Evolutionary conservation across 2,888 invertebrate genomes (phyloP), one percentile per base, ranked within the genome.

Genomic region (Agriopis leucophaearia): DNA sequence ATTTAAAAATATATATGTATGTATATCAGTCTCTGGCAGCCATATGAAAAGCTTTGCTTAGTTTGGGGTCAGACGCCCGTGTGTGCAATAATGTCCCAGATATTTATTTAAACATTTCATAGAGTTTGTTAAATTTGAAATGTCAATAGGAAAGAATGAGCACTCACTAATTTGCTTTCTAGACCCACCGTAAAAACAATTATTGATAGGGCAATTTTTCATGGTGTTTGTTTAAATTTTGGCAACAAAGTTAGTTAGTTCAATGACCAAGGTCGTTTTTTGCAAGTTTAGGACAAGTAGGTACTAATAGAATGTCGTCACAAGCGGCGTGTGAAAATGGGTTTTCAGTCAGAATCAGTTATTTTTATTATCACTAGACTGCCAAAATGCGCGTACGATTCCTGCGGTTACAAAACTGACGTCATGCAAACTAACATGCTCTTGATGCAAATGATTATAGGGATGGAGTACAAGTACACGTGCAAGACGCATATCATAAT

Each of bases 181-280:
- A 5, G 0, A 27, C 27, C 27, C n/a, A n/a, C n/a, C n/a, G n/a
- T 27, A 5, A 27, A 27, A 1, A 27, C 27, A 27, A 27, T 27
- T 42, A 13, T 13, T 42, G 38, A 38, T 38, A 16, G 35, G 13
- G 51, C 27, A 10, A 27, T 8, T 27, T 35, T 51, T n/a, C 18
- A 35, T 48, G 51, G 8, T 38, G 38, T 1, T n/a, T 38, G 35
- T 35, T 40, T 38, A 56, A 16, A 56, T 40, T 52, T 54, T 54
- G 56, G 27, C 56, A 56, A 8, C 40, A 55, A 27, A 1, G 44
- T n/a, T 4, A 48, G 55, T 13, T 0, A 48, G 48, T 48, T 58
- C 58, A 48, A 38, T 58, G 58, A 58, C 58, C 58, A 58, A 58
- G 58, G 58, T 58, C 58, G 45, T 47, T 58, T 58, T 58, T 58